A percentile compares a stretch with the other conserved stretches of the same genome.
Evolutionary conservation across 2,888 invertebrate species (phyloP).

Genomic region (Eugnorisma glareosa): DNA sequence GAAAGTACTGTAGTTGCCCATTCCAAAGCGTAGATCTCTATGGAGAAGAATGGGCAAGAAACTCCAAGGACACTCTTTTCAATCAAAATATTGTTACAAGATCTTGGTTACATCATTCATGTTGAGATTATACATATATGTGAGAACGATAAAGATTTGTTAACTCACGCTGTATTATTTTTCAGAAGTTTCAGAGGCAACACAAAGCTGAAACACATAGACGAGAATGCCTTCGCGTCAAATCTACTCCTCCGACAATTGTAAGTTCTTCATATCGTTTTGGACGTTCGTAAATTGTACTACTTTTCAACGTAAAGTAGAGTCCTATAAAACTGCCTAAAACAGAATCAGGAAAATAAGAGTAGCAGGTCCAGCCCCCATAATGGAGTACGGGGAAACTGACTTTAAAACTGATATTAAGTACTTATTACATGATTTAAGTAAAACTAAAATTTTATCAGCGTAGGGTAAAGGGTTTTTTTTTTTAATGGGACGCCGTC

Average conservation of each 20-base stretch:
- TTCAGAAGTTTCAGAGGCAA: slow-evolving; percentile 94
- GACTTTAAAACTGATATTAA: too few relatives aligned
- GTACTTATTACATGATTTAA: not conserved
- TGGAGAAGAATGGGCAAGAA: too few relatives aligned
- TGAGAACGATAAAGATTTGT: too few relatives aligned
- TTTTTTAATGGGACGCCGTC: too few relatives aligned
- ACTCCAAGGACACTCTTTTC: too few relatives aligned
- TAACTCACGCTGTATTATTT: not conserved
- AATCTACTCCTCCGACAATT: slow-evolving; percentile 92
- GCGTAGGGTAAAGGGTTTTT: too few relatives aligned
- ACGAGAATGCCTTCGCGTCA: slow-evolving; percentile 93
- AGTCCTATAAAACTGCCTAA: not conserved
- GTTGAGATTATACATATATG: too few relatives aligned
- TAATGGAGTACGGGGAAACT: not conserved
- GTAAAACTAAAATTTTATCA: not conserved
- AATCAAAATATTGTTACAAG: too few relatives aligned
- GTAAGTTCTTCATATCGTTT: slow-evolving; percentile 89
- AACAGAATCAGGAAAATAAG: not conserved
- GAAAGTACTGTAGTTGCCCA: too few relatives aligned
- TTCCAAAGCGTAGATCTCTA: too few relatives aligned
- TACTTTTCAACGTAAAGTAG: not conserved
- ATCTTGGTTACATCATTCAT: too few relatives aligned
- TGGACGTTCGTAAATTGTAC: not conserved
- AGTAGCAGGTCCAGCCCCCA: not conserved
- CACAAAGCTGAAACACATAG: slow-evolving; percentile 90